phyloP scores from a whole-genome alignment of 2,797 vertebrate species.

The Amphiprion clarkii region DNA sequence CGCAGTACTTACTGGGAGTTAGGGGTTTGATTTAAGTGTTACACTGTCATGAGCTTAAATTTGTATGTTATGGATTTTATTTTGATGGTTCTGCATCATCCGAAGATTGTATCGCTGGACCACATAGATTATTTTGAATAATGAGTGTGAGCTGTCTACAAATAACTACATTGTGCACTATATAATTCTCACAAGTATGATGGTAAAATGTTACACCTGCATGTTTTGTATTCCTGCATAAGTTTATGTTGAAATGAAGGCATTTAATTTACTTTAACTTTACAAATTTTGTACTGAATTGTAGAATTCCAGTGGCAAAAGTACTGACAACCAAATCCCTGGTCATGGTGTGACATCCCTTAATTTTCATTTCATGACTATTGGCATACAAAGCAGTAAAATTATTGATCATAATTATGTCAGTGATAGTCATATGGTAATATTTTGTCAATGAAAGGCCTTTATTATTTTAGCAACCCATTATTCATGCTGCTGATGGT shows the following conservation, averaged over 20 bases:
- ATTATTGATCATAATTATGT: too few species aligned
- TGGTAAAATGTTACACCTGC: not conserved
- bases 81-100: slow-evolving; percentile 40
- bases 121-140: slow-evolving; percentile 15
- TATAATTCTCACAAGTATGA: slow-evolving; percentile 13
- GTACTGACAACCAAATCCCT: too few species aligned
- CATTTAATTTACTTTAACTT: too few species aligned
- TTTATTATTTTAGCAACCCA: slow-evolving; percentile 7
- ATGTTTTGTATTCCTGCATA: too few species aligned
- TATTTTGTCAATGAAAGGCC: not conserved
- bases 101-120: slow-evolving; percentile 33
- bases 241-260: too few species aligned
- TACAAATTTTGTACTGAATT: too few species aligned
- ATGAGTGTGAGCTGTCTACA: not conserved
- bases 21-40: slow-evolving; percentile 63
- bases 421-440: too few species aligned
- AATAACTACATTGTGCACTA: slow-evolving; percentile 3
- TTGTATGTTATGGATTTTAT: slow-evolving; percentile 54
- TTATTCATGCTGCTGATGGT: not conserved
- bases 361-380: too few species aligned
- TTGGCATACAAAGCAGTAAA: too few species aligned
- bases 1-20: slow-evolving; percentile 36
- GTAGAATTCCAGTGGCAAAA: too few species aligned
- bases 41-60: slow-evolving; percentile 74
- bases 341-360: too few species aligned